These are phyloP conservation scores for Eupithecia subfuscata DNA, from an alignment of 2,888 invertebrate species.

Conservation along the genomic window DNA sequence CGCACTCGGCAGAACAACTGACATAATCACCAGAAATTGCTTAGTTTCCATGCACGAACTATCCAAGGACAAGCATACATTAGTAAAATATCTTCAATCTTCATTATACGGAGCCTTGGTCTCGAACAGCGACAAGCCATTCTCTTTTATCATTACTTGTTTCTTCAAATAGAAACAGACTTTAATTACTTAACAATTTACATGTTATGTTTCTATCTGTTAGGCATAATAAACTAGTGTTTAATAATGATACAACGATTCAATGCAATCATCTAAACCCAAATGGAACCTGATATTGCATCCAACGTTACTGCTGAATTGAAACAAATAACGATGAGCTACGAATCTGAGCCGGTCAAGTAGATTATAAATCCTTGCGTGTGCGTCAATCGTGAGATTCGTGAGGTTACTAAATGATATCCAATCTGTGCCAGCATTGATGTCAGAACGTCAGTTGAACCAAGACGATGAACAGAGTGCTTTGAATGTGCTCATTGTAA, in stretches of 20 bases:
- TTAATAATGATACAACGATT: not conserved
- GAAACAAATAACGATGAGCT: constrained; percentile 9
- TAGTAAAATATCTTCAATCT: constrained; percentile 64
- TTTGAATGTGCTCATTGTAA: constrained; percentile 54
- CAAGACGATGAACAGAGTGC: constrained; percentile 51
- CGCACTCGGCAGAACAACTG: constrained; percentile 71
- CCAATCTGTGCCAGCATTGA: constrained; percentile 46
- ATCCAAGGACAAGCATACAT: constrained; percentile 69
- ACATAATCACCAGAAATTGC: constrained; percentile 77
- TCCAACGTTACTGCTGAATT: constrained; percentile 9
- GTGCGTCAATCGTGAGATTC: constrained; percentile 28
- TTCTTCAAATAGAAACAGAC: constrained; percentile 31
- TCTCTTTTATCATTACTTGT: constrained; percentile 59
- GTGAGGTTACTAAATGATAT: constrained; percentile 25
- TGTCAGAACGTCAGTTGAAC: constrained; percentile 29
- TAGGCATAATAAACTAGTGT: constrained; percentile 9
- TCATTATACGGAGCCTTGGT: constrained; percentile 75
- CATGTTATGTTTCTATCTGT: not conserved
- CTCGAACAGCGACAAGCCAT: constrained; percentile 68
- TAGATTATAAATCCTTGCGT: constrained; percentile 39
- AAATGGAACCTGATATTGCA: constrained; percentile 16
- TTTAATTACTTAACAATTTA: constrained; percentile 12
- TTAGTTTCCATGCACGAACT: constrained; percentile 62
- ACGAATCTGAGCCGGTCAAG: constrained; percentile 24
- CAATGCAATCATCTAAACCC: constrained; percentile 1